A percentile compares a stretch with the other conserved stretches of the same genome.
phyloP scores from a whole-genome alignment of 2,797 vertebrate species.

The Lithobates pipiens region DNA sequence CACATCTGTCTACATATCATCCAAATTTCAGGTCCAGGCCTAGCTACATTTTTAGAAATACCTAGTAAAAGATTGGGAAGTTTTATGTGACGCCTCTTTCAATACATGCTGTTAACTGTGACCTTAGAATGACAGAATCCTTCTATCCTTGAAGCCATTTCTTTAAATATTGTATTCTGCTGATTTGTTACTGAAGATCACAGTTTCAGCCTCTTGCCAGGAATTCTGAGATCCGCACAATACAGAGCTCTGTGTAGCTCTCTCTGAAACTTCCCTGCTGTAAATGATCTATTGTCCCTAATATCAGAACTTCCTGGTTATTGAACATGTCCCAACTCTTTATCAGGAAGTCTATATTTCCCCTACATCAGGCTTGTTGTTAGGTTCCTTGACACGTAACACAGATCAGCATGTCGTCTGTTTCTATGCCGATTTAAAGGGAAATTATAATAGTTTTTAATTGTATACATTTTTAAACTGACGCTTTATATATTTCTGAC shows the following conservation, averaged over 20 bases:
- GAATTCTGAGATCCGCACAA: slow-evolving; percentile 3
- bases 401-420: neutral
- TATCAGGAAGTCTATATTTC: slow-evolving; percentile 4
- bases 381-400: neutral
- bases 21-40: neutral
- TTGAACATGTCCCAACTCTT: slow-evolving; percentile 1
- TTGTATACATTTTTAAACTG: too few relatives aligned
- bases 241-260: slow-evolving; percentile 25
- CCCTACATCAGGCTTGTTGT: neutral
- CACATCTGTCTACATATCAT: neutral
- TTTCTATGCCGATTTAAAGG: neutral
- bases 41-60: neutral
- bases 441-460: neutral
- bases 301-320: slow-evolving; percentile 3
- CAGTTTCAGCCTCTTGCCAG: slow-evolving; percentile 16
- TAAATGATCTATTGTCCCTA: slow-evolving; percentile 16
- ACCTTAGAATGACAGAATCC: neutral
- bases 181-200: slow-evolving; percentile 36
- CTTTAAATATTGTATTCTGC: slow-evolving; percentile 23
- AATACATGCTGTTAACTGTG: neutral
- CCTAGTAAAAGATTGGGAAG: neutral
- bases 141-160: slow-evolving; percentile 15
- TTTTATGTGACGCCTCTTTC: neutral
- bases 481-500: too few relatives aligned
- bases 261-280: neutral